phyloP scores from a whole-genome alignment of 2,797 vertebrate species.

The Australoheros facetus region DNA sequence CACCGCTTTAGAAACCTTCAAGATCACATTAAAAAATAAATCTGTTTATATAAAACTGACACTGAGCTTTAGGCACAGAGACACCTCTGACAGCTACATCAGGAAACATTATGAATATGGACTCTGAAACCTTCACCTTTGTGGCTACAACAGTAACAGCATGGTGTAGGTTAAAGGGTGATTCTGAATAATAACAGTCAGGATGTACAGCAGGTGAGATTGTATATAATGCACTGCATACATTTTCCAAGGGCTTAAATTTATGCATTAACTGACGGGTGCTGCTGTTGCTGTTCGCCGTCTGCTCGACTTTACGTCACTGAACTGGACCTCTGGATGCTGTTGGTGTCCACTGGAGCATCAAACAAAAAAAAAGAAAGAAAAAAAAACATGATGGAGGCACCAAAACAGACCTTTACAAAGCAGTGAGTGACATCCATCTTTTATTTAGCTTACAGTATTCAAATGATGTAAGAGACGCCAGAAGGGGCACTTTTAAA shows the following conservation, averaged over 20 bases:
- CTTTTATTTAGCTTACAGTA: too few species aligned
- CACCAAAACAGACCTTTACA: background rate
- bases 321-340: rapidly evolving
- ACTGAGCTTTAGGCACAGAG: background rate
- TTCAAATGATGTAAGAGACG: background rate
- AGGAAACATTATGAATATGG: background rate
- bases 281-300: background rate
- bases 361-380: rapidly evolving
- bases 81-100: rapidly evolving
- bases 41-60: background rate
- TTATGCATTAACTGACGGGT: background rate
- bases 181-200: background rate
- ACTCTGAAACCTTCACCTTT: background rate
- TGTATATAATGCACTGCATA: background rate
- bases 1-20: background rate
- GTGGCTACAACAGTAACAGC: background rate
- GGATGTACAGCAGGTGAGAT: background rate
- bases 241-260: background rate
- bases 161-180: background rate
- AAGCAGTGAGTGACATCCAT: background rate
- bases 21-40: background rate
- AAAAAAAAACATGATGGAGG: background rate
- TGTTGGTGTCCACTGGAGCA: background rate
- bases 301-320: background rate
- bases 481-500: background rate